Evolutionary conservation across 1,140 invertebrate genomes (phyloP).

Genomic region (Euura lappo): DNA sequence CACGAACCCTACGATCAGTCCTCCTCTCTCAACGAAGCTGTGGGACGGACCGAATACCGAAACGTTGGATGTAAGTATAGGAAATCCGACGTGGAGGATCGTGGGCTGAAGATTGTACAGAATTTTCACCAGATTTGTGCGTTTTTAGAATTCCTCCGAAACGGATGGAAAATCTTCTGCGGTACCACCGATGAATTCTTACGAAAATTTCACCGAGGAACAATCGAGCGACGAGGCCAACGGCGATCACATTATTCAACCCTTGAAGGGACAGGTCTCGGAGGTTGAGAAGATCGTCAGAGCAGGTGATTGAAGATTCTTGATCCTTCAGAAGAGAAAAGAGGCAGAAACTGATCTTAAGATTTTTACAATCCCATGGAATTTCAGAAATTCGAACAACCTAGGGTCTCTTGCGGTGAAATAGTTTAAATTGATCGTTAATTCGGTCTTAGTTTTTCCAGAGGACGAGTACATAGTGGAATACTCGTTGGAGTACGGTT

Average conservation of each 20-base stretch:
- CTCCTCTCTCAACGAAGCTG: constrained; percentile 47
- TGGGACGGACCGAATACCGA: constrained; percentile 40
- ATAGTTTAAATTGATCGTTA: neutral
- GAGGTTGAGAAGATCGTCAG: constrained; percentile 58
- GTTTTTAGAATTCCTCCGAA: neutral
- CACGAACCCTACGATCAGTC: constrained; percentile 44
- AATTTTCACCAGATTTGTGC: too few relatives aligned
- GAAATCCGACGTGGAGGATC: neutral
- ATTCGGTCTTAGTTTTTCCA: constrained; percentile 68
- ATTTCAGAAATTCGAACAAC: too few relatives aligned
- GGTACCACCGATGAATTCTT: constrained; percentile 11
- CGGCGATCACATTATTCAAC: constrained; percentile 43
- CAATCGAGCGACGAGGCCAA: constrained; percentile 32
- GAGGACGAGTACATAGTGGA: constrained; percentile 97
- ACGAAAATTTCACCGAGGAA: constrained; percentile 37
- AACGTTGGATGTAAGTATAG: constrained; percentile 1
- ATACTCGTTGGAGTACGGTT: constrained; percentile 97
- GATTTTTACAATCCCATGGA: too few relatives aligned
- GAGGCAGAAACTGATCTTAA: too few relatives aligned
- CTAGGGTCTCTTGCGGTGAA: too few relatives aligned
- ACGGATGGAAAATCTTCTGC: neutral
- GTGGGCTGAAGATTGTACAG: too few relatives aligned
- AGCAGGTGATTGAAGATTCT: constrained; percentile 47
- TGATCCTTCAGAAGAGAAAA: too few relatives aligned
- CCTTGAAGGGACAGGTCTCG: constrained; percentile 52